phyloP scores from a whole-genome alignment of 2,113 vertebrate genomes.

The Aldabrachelys gigantea region DNA sequence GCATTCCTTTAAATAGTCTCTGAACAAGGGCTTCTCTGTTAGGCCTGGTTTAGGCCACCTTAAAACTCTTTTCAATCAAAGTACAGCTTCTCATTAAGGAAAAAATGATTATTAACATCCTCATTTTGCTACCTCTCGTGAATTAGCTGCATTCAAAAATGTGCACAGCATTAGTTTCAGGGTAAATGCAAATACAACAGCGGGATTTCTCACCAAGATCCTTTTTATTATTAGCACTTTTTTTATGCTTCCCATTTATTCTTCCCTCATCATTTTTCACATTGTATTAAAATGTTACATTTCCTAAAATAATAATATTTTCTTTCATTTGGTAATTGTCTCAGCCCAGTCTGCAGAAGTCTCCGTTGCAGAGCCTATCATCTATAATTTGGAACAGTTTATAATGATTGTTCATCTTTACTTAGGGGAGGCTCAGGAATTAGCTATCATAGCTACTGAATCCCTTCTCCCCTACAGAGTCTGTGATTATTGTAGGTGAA shows the following conservation, averaged over 20 bases:
- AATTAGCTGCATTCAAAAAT: constrained; percentile 87
- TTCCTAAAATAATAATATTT: constrained; percentile 85
- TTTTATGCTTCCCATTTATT: constrained; percentile 84
- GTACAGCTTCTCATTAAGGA: constrained; percentile 83
- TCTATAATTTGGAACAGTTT: constrained; percentile 76
- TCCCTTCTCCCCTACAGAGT: constrained; percentile 71
- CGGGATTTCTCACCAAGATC: constrained; percentile 81
- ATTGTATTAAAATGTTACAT: constrained; percentile 84
- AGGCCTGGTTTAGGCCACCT: constrained; percentile 78
- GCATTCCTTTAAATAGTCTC: constrained; percentile 65
- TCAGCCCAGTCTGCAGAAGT: constrained; percentile 70
- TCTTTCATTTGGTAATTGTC: constrained; percentile 82
- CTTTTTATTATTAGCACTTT: constrained; percentile 84
- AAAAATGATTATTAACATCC: constrained; percentile 85
- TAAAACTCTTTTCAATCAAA: constrained; percentile 81
- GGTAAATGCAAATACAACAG: constrained; percentile 88
- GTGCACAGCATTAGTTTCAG: constrained; percentile 84
- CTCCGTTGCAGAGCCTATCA: constrained; percentile 49
- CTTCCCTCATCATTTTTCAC: constrained; percentile 83
- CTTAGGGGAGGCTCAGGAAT: constrained; percentile 70
- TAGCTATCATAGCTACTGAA: constrained; percentile 65
- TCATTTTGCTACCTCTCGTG: constrained; percentile 84
- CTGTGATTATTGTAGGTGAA: constrained; percentile 77
- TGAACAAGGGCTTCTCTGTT: constrained; percentile 73
- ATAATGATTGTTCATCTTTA: constrained; percentile 69